These are phyloP conservation scores for Cinara cedri DNA, from an alignment of 2,888 invertebrate species.

Conservation along the genomic window DNA sequence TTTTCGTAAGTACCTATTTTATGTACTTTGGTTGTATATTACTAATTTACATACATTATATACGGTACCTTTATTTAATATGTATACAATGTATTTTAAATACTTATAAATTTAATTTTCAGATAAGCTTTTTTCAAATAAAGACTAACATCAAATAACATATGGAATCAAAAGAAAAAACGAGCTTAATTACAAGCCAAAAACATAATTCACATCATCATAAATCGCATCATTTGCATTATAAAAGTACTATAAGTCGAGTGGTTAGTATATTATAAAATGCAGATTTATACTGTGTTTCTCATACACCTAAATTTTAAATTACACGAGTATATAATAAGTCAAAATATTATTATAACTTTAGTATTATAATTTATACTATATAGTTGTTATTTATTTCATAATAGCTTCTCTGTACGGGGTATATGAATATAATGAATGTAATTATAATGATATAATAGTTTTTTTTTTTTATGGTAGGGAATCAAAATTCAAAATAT, in stretches of 20 bases:
- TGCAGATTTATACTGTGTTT: background rate
- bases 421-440: too few relatives aligned
- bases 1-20: too few relatives aligned
- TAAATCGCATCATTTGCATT: slow-evolving; percentile 16
- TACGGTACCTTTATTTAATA: too few relatives aligned
- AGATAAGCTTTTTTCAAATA: background rate
- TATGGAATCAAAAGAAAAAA: slow-evolving; percentile 48
- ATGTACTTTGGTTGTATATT: too few relatives aligned
- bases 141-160: background rate
- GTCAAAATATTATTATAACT: background rate
- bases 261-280: slow-evolving; percentile 38
- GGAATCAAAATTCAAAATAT: background rate
- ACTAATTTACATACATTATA: too few relatives aligned
- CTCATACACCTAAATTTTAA: too few relatives aligned
- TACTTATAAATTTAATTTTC: background rate
- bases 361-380: too few relatives aligned
- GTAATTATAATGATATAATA: too few relatives aligned
- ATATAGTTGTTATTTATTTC: too few relatives aligned
- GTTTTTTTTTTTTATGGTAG: background rate
- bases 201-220: background rate
- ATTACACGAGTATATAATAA: too few relatives aligned
- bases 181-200: slow-evolving; percentile 8
- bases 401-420: too few relatives aligned
- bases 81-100: too few relatives aligned
- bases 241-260: slow-evolving; percentile 32